phyloP scores from a whole-genome alignment of 2,113 vertebrate species.

The Lepisosteus oculatus region DNA sequence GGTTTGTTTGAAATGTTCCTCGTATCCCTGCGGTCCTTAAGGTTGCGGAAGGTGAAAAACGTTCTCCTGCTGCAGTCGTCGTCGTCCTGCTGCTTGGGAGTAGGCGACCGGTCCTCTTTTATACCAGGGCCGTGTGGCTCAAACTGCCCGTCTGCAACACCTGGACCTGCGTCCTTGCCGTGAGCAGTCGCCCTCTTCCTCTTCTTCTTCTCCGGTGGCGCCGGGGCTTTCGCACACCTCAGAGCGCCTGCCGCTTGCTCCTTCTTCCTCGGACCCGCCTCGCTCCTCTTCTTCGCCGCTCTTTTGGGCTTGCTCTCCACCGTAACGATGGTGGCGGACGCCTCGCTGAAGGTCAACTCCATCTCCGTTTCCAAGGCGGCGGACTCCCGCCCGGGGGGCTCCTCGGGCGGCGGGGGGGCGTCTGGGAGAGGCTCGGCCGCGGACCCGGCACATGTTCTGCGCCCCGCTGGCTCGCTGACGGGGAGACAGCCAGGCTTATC shows the following conservation, averaged over 20 bases:
- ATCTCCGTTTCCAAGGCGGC: constrained; percentile 49
- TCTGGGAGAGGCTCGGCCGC: not conserved
- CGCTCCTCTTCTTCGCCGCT: constrained; percentile 18
- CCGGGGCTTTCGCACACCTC: constrained; percentile 4
- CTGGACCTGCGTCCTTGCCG: too few relatives aligned
- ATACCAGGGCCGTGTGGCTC: too few relatives aligned
- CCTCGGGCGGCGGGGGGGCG: not conserved
- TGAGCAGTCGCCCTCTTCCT: not conserved
- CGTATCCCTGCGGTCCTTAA: constrained; percentile 32
- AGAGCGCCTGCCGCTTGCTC: not conserved
- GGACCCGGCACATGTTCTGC: constrained; percentile 2
- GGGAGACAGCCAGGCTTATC: constrained; percentile 3
- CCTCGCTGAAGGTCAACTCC: constrained; percentile 53
- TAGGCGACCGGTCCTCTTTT: too few relatives aligned
- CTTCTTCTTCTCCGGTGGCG: not conserved
- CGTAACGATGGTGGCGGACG: constrained; percentile 39
- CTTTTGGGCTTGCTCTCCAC: constrained; percentile 48
- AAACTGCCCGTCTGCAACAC: too few relatives aligned
- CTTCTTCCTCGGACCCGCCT: constrained; percentile 18
- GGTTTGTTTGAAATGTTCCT: constrained; percentile 22
- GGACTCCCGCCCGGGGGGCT: constrained; percentile 25
- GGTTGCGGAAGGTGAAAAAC: constrained; percentile 32
- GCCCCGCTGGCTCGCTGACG: constrained; percentile 11
- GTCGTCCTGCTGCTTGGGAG: constrained; percentile 1
- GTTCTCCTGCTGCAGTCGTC: constrained; percentile 9